These are phyloP conservation scores for Bathynomus jamesi DNA, from an alignment of 1,140 invertebrate species.

Conservation along the genomic window DNA sequence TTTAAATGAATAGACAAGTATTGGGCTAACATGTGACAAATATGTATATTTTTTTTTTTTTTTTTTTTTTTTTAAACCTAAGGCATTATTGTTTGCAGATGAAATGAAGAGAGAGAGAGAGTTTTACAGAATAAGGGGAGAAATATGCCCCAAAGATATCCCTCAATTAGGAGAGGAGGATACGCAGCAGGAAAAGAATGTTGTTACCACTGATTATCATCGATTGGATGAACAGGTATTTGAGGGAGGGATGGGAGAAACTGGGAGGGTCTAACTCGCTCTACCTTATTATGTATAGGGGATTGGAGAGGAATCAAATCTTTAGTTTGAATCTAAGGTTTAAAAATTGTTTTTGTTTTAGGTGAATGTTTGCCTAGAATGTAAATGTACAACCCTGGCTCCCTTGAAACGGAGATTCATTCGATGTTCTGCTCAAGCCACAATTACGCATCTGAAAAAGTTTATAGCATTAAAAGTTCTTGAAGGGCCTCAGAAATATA, in stretches of 20 bases:
- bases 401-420: conserved; percentile 81
- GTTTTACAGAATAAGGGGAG: conserved; percentile 72
- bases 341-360: conserved; percentile 39
- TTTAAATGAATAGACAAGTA: not conserved
- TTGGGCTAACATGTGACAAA: no score
- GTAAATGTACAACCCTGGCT: conserved; percentile 71
- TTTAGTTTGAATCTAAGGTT: no score
- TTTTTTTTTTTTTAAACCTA: not conserved
- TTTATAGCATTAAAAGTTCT: conserved; percentile 94
- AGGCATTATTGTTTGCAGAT: conserved; percentile 49
- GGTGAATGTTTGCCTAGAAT: conserved; percentile 83
- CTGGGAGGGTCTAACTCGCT: not conserved
- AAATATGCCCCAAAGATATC: conserved; percentile 81
- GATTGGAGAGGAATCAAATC: no score
- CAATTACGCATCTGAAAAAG: conserved; percentile 93
- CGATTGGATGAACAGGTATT: conserved; percentile 84
- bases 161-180: conserved; percentile 50
- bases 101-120: conserved; percentile 77
- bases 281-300: no score
- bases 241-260: no score
- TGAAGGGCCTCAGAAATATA: conserved; percentile 83
- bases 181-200: conserved; percentile 36
- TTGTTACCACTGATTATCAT: conserved; percentile 70
- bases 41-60: not conserved
- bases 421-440: conserved; percentile 88